A percentile compares a stretch with the other conserved stretches of the same genome.
Conservation (phyloP, 2,888 invertebrate species). For the Onthophagus sagittarius region DNA sequence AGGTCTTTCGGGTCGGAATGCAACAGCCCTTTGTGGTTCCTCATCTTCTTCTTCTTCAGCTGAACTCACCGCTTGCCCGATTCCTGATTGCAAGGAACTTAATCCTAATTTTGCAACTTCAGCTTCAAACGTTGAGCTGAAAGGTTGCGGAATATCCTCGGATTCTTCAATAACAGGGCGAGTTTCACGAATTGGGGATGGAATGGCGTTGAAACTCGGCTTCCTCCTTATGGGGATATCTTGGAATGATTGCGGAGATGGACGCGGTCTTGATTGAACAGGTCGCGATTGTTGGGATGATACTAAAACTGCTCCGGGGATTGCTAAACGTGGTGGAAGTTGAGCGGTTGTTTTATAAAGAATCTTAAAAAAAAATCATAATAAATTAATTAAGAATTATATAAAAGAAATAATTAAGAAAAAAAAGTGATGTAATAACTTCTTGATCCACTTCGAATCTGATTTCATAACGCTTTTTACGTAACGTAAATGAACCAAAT, state of each 20-base stretch:
- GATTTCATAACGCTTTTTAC: background rate
- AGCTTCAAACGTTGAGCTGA: constrained; percentile 36
- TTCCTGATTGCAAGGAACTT: constrained; percentile 34
- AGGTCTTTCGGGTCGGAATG: constrained; percentile 43
- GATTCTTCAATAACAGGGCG: constrained; percentile 67
- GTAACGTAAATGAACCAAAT: background rate
- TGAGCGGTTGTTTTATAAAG: constrained; percentile 48
- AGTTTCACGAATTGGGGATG: constrained; percentile 38
- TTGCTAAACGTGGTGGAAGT: constrained; percentile 60
- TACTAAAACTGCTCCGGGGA: constrained; percentile 61
- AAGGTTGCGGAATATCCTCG: constrained; percentile 53
- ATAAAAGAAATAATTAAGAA: background rate
- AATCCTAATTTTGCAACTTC: constrained; percentile 40
- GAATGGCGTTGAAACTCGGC: constrained; percentile 41
- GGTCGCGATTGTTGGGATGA: constrained; percentile 41
- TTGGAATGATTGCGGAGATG: constrained; percentile 32
- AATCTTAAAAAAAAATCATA: constrained; percentile 26
- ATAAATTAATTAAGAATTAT: background rate
- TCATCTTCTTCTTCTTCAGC: constrained; percentile 24
- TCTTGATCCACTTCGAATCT: background rate
- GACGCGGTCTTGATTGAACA: constrained; percentile 43
- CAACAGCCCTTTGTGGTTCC: constrained; percentile 32
- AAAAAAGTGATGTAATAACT: background rate
- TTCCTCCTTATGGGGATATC: constrained; percentile 48
- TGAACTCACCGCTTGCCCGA: constrained; percentile 31